These are phyloP conservation scores for Camptogramma bilineatum DNA, from an alignment of 2,888 invertebrate species.

Conservation along the genomic window DNA sequence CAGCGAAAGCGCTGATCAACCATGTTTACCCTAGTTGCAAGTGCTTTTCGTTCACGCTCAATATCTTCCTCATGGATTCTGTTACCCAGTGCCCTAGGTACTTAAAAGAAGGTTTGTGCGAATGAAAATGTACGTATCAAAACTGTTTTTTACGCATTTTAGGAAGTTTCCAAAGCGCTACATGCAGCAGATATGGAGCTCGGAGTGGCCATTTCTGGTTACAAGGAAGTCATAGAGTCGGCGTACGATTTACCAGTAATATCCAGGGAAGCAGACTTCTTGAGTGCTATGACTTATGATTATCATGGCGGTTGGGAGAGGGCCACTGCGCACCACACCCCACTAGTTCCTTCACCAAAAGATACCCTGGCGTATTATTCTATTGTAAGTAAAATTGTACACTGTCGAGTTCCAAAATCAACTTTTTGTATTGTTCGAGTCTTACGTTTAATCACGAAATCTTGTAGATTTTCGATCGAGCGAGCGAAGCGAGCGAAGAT, in stretches of 20 bases:
- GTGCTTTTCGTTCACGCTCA: too few relatives aligned
- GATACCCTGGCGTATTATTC: conserved; percentile 92
- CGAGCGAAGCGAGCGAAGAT: too few relatives aligned
- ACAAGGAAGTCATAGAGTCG: conserved; percentile 94
- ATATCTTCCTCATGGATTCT: too few relatives aligned
- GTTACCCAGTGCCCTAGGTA: too few relatives aligned
- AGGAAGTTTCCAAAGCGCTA: conserved; percentile 89
- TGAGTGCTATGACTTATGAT: conserved; percentile 95
- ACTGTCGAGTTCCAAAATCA: not conserved
- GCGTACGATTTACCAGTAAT: conserved; percentile 92
- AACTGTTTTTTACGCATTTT: conserved; percentile 29
- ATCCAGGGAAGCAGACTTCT: conserved; percentile 90
- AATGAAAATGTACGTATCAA: too few relatives aligned
- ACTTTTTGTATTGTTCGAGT: not conserved
- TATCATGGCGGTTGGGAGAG: conserved; percentile 96
- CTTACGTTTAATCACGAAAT: too few relatives aligned
- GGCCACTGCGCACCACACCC: conserved; percentile 92
- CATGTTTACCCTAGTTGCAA: too few relatives aligned
- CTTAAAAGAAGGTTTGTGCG: too few relatives aligned
- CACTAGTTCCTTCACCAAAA: conserved; percentile 87
- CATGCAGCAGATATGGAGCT: conserved; percentile 89
- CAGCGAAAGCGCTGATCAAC: too few relatives aligned
- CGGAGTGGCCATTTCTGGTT: conserved; percentile 94
- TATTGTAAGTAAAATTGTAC: conserved; percentile 84
- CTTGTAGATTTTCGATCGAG: too few relatives aligned